phyloP scores from a whole-genome alignment of 2,113 vertebrate species.

The Lates calcarifer region DNA sequence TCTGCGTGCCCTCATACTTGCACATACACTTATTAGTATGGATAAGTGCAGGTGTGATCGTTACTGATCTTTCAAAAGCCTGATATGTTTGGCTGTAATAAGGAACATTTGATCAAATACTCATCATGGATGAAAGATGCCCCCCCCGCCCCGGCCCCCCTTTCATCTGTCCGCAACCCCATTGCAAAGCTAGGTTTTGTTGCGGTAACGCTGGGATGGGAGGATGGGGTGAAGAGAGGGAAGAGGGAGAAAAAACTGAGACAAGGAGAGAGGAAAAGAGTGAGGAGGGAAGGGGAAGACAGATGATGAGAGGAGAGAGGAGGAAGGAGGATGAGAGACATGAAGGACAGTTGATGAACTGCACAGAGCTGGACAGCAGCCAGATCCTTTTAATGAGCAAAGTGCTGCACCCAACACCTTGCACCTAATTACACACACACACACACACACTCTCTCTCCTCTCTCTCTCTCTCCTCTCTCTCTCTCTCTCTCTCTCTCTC shows the following conservation, averaged over 20 bases:
- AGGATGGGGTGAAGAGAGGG: conserved; percentile 33
- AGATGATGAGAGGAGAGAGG: conserved; percentile 65
- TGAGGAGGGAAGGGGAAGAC: conserved; percentile 57
- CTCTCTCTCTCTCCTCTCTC: too few relatives aligned
- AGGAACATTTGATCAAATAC: conserved; percentile 54
- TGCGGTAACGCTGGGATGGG: conserved; percentile 30
- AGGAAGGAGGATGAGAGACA: conserved; percentile 69
- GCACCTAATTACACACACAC: conserved; percentile 69
- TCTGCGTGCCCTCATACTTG: neutral
- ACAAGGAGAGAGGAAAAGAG: conserved; percentile 48
- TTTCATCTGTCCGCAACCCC: conserved; percentile 17
- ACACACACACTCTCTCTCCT: conserved; percentile 18
- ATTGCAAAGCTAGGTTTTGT: conserved; percentile 46
- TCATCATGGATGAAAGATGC: conserved; percentile 41
- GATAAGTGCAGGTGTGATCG: conserved; percentile 38
- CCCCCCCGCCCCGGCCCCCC: neutral
- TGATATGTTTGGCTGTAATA: conserved; percentile 54
- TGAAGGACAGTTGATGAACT: conserved; percentile 83
- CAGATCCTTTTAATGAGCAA: conserved; percentile 82
- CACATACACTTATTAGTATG: conserved; percentile 17
- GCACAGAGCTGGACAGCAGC: conserved; percentile 78
- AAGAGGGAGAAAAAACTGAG: conserved; percentile 43
- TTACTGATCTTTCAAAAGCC: conserved; percentile 44
- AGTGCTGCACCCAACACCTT: conserved; percentile 79
- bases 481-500: too few relatives aligned